phyloP scores from a whole-genome alignment of 2,888 invertebrate species.

The Rhingia rostrata region DNA sequence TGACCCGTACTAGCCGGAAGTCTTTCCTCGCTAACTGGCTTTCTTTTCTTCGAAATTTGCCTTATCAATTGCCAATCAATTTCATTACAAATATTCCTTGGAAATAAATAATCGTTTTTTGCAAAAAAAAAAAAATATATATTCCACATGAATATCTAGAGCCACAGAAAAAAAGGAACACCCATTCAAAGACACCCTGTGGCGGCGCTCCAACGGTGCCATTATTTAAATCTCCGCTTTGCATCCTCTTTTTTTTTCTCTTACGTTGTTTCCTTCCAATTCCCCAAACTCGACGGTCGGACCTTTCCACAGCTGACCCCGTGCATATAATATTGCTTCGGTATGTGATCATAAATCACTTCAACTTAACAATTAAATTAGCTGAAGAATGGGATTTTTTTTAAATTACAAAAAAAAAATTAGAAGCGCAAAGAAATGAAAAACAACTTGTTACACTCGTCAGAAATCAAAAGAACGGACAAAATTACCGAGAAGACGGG shows the following conservation, averaged over 20 bases:
- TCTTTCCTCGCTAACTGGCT: not conserved
- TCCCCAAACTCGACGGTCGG: not conserved
- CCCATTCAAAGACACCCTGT: slow-evolving; percentile 43
- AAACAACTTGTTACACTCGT: slow-evolving; percentile 71
- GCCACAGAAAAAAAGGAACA: not conserved
- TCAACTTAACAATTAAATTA: slow-evolving; percentile 70
- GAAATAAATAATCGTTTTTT: not conserved
- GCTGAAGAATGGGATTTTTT: slow-evolving; percentile 67
- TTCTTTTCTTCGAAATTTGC: slow-evolving; percentile 12
- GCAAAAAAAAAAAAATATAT: slow-evolving; percentile 15
- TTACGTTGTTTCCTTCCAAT: slow-evolving; percentile 14
- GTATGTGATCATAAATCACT: slow-evolving; percentile 70
- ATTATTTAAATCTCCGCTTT: slow-evolving; percentile 50
- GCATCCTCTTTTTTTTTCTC: slow-evolving; percentile 21
- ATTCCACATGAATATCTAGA: not conserved
- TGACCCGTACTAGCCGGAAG: not conserved
- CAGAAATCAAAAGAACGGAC: slow-evolving; percentile 31
- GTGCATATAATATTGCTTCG: slow-evolving; percentile 23
- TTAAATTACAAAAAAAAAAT: slow-evolving; percentile 18
- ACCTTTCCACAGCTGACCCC: slow-evolving; percentile 50
- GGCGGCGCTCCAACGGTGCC: slow-evolving; percentile 62
- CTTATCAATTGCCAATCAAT: slow-evolving; percentile 43
- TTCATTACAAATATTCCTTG: slow-evolving; percentile 10
- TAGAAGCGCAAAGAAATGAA: slow-evolving; percentile 30
- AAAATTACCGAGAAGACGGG: slow-evolving; percentile 51